A percentile compares a stretch with the other conserved stretches of the same genome.
These are phyloP conservation scores for Sebastes kiyomatsui DNA, from an alignment of 2,797 vertebrate species.

Conservation along the genomic window DNA sequence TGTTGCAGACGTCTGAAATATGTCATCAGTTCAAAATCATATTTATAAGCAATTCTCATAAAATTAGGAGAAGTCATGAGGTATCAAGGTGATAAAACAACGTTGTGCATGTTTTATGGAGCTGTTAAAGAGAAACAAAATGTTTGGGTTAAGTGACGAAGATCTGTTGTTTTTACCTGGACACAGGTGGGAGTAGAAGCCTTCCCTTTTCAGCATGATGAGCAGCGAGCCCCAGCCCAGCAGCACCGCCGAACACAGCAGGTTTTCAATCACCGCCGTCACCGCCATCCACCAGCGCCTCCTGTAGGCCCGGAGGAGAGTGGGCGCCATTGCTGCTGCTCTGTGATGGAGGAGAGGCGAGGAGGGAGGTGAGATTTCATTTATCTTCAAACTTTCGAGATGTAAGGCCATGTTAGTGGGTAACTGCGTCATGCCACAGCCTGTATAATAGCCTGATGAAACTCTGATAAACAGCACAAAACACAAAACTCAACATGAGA, in stretches of 20 bases:
- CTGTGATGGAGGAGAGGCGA: not conserved
- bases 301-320: conserved; percentile 83
- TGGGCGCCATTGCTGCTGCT: conserved; percentile 82
- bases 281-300: conserved; percentile 94
- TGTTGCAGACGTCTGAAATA: not conserved
- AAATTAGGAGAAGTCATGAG: not conserved
- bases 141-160: no score
- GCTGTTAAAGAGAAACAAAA: not conserved
- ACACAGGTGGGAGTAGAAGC: conserved; percentile 91
- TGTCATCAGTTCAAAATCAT: not conserved
- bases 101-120: not conserved
- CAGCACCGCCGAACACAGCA: conserved; percentile 91
- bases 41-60: not conserved
- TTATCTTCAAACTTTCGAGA: not conserved
- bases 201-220: conserved; percentile 91
- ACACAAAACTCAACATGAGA: not conserved
- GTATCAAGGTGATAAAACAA: not conserved
- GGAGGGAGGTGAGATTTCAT: not conserved
- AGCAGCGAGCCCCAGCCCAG: conserved; percentile 93
- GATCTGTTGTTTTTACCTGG: conserved; percentile 70
- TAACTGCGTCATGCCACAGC: not conserved
- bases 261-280: conserved; percentile 89
- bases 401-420: not conserved
- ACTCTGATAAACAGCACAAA: not conserved
- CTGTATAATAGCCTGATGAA: not conserved